These are phyloP conservation scores for Melanaphis sacchari DNA, from an alignment of 1,140 invertebrate genomes.

Conservation along the genomic window DNA sequence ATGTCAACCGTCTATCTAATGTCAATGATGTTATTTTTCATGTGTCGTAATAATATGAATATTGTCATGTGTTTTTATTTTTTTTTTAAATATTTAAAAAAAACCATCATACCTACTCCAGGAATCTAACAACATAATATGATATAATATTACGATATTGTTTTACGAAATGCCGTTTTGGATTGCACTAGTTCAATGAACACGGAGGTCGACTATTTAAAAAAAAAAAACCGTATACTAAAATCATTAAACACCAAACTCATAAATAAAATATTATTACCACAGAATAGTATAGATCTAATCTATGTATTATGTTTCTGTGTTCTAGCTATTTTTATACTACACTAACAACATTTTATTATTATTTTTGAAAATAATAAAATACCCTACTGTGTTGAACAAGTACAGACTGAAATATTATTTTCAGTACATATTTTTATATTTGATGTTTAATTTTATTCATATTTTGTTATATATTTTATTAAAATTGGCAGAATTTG, in stretches of 20 bases:
- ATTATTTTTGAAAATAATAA: background rate
- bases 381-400: background rate
- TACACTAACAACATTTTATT: background rate
- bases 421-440: background rate
- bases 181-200: background rate
- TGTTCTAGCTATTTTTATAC: background rate
- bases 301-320: background rate
- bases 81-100: background rate
- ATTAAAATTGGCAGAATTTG: background rate
- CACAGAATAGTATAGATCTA: background rate
- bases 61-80: background rate
- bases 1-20: background rate
- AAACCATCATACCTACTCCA: no score
- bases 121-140: background rate
- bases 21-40: background rate
- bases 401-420: background rate
- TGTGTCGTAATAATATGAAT: background rate
- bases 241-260: background rate
- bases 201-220: background rate
- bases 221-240: background rate
- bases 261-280: slow-evolving; percentile 19
- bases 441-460: background rate
- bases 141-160: background rate
- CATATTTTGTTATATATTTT: background rate
- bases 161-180: background rate